These are phyloP conservation scores for Danio tinwini DNA, from an alignment of 2,797 vertebrate genomes.

Conservation along the genomic window DNA sequence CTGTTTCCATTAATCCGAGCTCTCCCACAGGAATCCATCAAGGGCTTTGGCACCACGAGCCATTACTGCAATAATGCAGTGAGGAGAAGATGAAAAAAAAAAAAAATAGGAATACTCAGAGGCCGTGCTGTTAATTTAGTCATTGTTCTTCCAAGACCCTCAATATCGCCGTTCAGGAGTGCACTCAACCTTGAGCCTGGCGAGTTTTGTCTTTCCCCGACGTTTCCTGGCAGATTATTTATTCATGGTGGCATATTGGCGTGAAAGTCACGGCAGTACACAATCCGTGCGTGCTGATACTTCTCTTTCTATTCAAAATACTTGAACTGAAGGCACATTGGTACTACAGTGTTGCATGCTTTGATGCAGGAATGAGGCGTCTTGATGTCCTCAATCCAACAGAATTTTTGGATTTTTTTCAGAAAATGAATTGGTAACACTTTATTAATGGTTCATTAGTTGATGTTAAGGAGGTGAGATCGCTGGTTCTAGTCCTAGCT, in stretches of 20 bases:
- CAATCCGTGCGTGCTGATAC: slow-evolving; percentile 27
- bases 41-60: slow-evolving; percentile 52
- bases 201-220: slow-evolving; percentile 42
- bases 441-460: no score
- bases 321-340: neutral
- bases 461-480: no score
- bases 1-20: slow-evolving; percentile 62
- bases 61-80: slow-evolving; percentile 59
- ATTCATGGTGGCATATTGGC: slow-evolving; percentile 58
- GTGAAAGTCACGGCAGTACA: slow-evolving; percentile 53
- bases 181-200: slow-evolving; percentile 45
- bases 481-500: no score
- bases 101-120: slow-evolving; percentile 38
- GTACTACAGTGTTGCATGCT: no score
- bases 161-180: slow-evolving; percentile 39
- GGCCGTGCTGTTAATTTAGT: slow-evolving; percentile 47
- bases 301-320: slow-evolving; percentile 13
- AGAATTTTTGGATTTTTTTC: neutral
- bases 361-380: no score
- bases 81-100: slow-evolving; percentile 45
- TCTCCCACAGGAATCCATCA: slow-evolving; percentile 59
- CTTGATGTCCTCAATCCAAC: neutral
- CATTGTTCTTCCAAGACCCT: slow-evolving; percentile 50
- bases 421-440: neutral
- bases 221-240: slow-evolving; percentile 50